These are phyloP conservation scores for Agonopterix alstromeriana DNA, from an alignment of 2,888 invertebrate genomes.

Conservation along the genomic window DNA sequence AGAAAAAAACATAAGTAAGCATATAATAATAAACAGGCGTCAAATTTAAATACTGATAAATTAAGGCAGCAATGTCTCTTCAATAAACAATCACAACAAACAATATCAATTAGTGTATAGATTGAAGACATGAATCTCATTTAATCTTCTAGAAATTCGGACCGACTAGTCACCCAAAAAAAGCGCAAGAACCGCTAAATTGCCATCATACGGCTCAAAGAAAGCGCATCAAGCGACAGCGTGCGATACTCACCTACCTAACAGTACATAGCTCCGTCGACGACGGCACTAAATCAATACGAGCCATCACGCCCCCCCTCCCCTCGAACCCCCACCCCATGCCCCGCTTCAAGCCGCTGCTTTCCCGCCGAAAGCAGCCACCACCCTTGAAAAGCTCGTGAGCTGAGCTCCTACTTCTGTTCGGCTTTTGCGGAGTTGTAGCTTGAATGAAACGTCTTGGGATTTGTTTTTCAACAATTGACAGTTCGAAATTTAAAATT, in stretches of 20 bases:
- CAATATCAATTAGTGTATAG: too few relatives aligned
- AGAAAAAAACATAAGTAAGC: too few relatives aligned
- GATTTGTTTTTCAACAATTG: conserved; percentile 66
- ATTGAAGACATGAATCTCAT: too few relatives aligned
- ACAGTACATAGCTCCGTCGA: conserved; percentile 72
- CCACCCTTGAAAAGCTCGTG: conserved; percentile 76
- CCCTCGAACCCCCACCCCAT: conserved; percentile 29
- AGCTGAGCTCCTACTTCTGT: conserved; percentile 77
- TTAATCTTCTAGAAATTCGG: too few relatives aligned
- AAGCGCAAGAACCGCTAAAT: conserved; percentile 15
- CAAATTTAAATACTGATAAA: too few relatives aligned
- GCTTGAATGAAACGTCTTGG: conserved; percentile 68
- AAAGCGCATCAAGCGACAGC: conserved; percentile 74
- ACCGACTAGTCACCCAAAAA: neutral
- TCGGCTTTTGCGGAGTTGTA: conserved; percentile 75
- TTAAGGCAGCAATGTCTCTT: too few relatives aligned
- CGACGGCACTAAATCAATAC: conserved; percentile 79
- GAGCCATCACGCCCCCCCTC: conserved; percentile 69
- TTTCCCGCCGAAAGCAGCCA: conserved; percentile 74
- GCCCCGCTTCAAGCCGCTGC: conserved; percentile 50
- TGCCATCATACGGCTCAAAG: conserved; percentile 38
- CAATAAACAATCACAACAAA: too few relatives aligned
- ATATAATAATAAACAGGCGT: too few relatives aligned
- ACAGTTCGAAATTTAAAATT: conserved; percentile 61
- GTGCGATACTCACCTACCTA: conserved; percentile 60